A percentile compares a stretch with the other conserved stretches of the same genome.
phyloP scores from a whole-genome alignment of 2,113 vertebrate genomes.

The Rhombomys opimus region DNA sequence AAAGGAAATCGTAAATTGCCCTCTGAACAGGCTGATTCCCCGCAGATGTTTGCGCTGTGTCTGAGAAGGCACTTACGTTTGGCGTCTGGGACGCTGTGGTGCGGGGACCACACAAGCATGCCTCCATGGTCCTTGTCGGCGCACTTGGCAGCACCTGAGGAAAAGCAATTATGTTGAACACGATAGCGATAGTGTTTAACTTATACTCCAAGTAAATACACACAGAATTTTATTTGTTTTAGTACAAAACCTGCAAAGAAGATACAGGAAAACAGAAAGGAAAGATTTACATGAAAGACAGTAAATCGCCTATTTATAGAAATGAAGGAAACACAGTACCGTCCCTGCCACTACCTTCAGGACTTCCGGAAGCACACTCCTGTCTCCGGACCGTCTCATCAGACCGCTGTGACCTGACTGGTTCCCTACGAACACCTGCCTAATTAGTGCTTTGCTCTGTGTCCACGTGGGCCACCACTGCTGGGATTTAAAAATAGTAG shows the following conservation, averaged over 20 bases:
- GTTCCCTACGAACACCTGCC: neutral
- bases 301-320: neutral
- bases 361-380: neutral
- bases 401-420: neutral
- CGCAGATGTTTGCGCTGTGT: slow-evolving; percentile 44
- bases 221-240: slow-evolving; percentile 34
- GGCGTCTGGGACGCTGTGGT: slow-evolving; percentile 93
- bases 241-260: slow-evolving; percentile 30
- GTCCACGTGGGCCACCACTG: neutral
- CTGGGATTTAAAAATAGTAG: slow-evolving; percentile 21
- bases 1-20: slow-evolving; percentile 46
- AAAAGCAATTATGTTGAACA: slow-evolving; percentile 76
- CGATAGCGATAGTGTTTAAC: slow-evolving; percentile 25
- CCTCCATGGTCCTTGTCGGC: slow-evolving; percentile 96
- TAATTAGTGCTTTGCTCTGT: neutral
- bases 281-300: neutral
- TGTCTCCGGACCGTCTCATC: neutral
- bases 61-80: slow-evolving; percentile 91
- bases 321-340: neutral
- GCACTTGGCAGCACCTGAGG: slow-evolving; percentile 94
- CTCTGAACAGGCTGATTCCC: slow-evolving; percentile 18
- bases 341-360: neutral
- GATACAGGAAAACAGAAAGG: neutral
- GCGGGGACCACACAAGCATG: slow-evolving; percentile 98
- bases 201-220: slow-evolving; percentile 26